Percentiles rank a stretch among this genome's conserved stretches.
These are phyloP conservation scores for Clamator glandarius DNA, from an alignment of 2,797 vertebrate species.

Conservation along the genomic window DNA sequence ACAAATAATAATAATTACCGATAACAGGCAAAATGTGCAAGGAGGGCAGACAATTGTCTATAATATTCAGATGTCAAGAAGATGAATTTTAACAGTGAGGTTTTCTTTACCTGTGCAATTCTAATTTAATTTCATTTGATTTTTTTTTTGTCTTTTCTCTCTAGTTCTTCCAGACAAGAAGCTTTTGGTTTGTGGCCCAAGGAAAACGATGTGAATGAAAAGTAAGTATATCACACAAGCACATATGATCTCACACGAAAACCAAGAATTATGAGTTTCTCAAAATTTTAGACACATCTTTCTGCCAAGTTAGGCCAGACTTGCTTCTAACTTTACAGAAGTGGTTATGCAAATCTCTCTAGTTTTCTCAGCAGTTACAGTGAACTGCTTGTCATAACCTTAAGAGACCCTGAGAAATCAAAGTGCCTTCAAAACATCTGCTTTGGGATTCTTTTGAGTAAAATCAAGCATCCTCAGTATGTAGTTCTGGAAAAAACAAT, in stretches of 20 bases:
- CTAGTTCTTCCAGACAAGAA: not conserved
- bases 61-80: not conserved
- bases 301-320: not conserved
- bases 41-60: not conserved
- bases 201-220: not conserved
- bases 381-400: slow-evolving; percentile 19
- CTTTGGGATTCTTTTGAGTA: slow-evolving; percentile 24
- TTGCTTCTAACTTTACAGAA: slow-evolving; percentile 27
- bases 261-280: not conserved
- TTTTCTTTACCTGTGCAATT: not conserved
- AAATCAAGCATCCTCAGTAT: slow-evolving; percentile 15
- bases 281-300: not conserved
- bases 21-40: not conserved
- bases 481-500: slow-evolving; percentile 39
- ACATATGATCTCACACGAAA: not conserved
- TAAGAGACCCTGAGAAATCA: slow-evolving; percentile 22
- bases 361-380: not conserved
- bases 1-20: not conserved
- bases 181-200: not conserved
- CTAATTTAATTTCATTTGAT: not conserved
- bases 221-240: not conserved
- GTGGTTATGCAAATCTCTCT: not conserved
- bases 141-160: not conserved
- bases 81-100: not conserved
- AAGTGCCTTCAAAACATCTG: slow-evolving; percentile 18